phyloP scores from a whole-genome alignment of 2,888 invertebrate genomes.

The Thecophora atra region DNA sequence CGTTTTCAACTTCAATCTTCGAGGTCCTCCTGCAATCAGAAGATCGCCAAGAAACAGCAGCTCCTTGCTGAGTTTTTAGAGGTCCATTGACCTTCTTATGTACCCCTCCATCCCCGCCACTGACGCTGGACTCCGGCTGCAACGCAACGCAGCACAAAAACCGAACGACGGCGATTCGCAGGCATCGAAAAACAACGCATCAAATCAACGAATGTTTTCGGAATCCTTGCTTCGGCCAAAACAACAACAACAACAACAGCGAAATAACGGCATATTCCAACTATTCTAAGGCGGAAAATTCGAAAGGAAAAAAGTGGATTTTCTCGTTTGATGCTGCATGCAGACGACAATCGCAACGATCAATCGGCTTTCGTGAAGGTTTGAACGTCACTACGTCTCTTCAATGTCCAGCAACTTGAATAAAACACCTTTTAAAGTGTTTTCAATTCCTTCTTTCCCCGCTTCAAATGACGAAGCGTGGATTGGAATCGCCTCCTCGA shows the following conservation, averaged over 20 bases:
- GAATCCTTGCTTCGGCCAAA: slow-evolving; percentile 13
- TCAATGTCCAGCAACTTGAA: no score
- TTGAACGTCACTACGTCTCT: no score
- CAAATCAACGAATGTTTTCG: slow-evolving; percentile 30
- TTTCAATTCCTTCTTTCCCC: not conserved
- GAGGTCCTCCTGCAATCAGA: no score
- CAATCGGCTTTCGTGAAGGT: not conserved
- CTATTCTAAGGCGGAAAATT: slow-evolving; percentile 14
- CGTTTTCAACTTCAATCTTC: no score
- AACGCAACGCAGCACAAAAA: no score
- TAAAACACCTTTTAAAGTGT: no score
- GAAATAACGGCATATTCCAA: slow-evolving; percentile 13
- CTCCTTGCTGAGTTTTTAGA: no score
- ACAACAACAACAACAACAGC: not conserved
- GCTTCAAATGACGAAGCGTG: no score
- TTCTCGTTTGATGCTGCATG: slow-evolving; percentile 11
- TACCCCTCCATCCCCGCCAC: no score
- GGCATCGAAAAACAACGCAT: slow-evolving; percentile 11
- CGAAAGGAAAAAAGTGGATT: not conserved
- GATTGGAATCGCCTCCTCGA: slow-evolving; percentile 25
- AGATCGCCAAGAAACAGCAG: no score
- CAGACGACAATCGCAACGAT: not conserved
- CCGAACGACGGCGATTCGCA: not conserved
- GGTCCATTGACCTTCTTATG: no score
- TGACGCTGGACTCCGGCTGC: no score